These are phyloP conservation scores for Pleuronectes platessa DNA, from an alignment of 2,113 vertebrate species.

Conservation along the genomic window DNA sequence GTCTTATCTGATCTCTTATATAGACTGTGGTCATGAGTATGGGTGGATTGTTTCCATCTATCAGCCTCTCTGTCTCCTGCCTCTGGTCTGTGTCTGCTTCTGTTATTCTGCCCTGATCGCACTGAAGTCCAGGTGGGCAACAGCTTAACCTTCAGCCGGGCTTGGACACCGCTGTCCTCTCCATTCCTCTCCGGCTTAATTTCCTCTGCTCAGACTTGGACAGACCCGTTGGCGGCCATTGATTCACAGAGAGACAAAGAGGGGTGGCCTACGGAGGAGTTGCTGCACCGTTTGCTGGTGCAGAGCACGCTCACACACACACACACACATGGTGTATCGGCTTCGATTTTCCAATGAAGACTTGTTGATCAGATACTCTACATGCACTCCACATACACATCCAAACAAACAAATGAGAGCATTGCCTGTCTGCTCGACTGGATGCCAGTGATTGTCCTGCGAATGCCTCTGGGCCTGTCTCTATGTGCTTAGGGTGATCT, in stretches of 20 bases:
- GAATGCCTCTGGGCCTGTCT: slow-evolving; percentile 29
- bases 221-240: slow-evolving; percentile 30
- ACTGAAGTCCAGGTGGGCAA: slow-evolving; percentile 7
- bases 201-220: slow-evolving; percentile 46
- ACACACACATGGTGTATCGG: not conserved
- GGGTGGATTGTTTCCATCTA: slow-evolving; percentile 2
- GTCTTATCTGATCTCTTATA: slow-evolving; percentile 1
- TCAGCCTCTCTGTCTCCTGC: not conserved
- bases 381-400: slow-evolving; percentile 1
- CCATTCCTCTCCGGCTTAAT: slow-evolving; percentile 39
- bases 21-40: slow-evolving; percentile 7
- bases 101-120: not conserved
- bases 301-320: not conserved
- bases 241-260: slow-evolving; percentile 40
- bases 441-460: slow-evolving; percentile 29
- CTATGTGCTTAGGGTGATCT: slow-evolving; percentile 24
- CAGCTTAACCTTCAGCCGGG: slow-evolving; percentile 40
- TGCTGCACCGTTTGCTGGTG: slow-evolving; percentile 9
- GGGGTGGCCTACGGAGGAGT: slow-evolving; percentile 9
- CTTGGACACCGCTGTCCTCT: slow-evolving; percentile 10
- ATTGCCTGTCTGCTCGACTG: slow-evolving; percentile 8
- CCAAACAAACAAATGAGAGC: slow-evolving; percentile 19
- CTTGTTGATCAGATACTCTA: slow-evolving; percentile 29
- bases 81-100: not conserved
- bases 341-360: slow-evolving; percentile 9